Base-by-base conservation (phyloP, 37 sponge, comb jelly and placozoan species). In the Halisarca cf. caerulea region DNA sequence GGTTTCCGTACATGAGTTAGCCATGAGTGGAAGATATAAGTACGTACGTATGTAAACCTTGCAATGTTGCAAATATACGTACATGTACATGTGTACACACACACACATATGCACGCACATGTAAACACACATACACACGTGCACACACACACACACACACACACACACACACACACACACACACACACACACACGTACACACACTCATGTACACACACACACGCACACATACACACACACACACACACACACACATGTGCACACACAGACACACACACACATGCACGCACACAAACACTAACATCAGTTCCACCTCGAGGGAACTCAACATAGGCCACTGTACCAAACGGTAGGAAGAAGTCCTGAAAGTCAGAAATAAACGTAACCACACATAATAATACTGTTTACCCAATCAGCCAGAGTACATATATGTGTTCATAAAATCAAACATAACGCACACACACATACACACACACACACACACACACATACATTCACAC, bases 301-400 rank as follows among this genome's bases (percentile, higher is more conserved):
- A 90, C 94, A 73, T 95, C 90, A 24, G 87, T 89, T n/a, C 84
- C 85, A 1, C 90, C 92, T 39, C 51, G 72, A 0, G 32, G 36
- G 61, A 87, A 95, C 8, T 95, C 93, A 30, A 95, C 84, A 61
- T 41, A 95, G 0, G 82, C 87, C 57, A 94, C 92, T 18, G 78
- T 84, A 27, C 83, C 89, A 86, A 60, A 94, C 45, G 81, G 79
- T 0, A 27, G 44, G 41, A 88, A 83, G 38, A 66, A 42, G 17
- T 91, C 92, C 92, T 94, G 69, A 43, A 37, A 66, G n/a, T n/a
- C 37, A 80, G 62, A 51, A 17, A 24, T 25, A 23, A n/a, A 34
- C 32, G 58, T n/a, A n/a, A n/a, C n/a, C n/a, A n/a, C n/a, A n/a
- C n/a, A n/a, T n/a, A n/a, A n/a, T n/a, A n/a, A n/a, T n/a, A n/a